Evolutionary conservation across 2,797 vertebrate genomes (phyloP).

Genomic region (Loriculus beryllinus): DNA sequence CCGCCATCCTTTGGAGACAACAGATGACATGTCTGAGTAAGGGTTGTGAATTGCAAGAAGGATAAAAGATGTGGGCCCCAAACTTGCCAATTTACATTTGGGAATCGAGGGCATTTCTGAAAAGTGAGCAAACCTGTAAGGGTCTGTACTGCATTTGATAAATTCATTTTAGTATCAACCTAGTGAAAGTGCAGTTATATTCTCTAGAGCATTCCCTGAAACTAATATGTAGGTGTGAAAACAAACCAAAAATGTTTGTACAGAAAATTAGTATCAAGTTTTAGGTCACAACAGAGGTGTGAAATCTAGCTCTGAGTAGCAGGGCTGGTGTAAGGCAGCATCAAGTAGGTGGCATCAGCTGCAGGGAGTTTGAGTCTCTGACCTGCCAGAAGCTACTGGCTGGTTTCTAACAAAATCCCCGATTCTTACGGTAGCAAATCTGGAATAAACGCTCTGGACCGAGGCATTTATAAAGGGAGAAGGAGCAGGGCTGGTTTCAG

Average conservation of each 20-base stretch:
- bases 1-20: not conserved
- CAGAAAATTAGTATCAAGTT: not conserved
- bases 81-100: not conserved
- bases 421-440: not conserved
- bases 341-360: not conserved
- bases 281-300: not conserved
- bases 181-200: not conserved
- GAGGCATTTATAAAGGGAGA: not conserved
- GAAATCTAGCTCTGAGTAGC: not conserved
- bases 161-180: not conserved
- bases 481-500: not conserved
- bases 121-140: not conserved
- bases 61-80: not conserved
- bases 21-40: not conserved
- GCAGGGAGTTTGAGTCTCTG: not conserved
- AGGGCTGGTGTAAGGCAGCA: not conserved
- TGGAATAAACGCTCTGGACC: fast-evolving
- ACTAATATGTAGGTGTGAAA: not conserved
- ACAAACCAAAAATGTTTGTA: not conserved
- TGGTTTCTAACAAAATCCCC: fast-evolving
- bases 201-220: not conserved
- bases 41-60: not conserved
- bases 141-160: not conserved
- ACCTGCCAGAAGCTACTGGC: not conserved
- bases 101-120: not conserved